phyloP scores from a whole-genome alignment of 2,113 vertebrate species.

The Tautogolabrus adspersus region DNA sequence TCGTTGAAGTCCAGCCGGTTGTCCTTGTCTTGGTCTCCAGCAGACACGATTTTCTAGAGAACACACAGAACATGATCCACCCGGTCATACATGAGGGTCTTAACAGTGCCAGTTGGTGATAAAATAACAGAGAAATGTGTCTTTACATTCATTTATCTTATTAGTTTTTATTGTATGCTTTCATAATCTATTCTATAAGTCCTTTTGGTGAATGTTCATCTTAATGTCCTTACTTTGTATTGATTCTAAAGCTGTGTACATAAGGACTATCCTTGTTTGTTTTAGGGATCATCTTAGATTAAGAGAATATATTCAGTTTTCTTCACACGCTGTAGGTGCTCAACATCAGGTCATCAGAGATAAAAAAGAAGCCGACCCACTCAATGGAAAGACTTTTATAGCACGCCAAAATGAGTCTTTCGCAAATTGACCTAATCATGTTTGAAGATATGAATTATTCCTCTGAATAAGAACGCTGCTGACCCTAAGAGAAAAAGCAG shows the following conservation, averaged over 20 bases:
- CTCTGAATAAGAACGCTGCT: too few species aligned
- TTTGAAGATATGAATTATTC: too few species aligned
- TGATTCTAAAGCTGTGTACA: not conserved
- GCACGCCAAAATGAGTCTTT: too few species aligned
- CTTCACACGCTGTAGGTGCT: not conserved
- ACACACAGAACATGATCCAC: conserved; percentile 7
- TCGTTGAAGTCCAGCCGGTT: conserved; percentile 90
- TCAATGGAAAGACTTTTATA: not conserved
- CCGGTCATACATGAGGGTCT: conserved; percentile 3
- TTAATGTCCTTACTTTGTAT: not conserved
- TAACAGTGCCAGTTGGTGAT: not conserved
- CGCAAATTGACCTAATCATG: too few species aligned
- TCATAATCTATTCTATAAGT: not conserved
- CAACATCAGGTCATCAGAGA: too few species aligned
- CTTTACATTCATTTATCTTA: not conserved
- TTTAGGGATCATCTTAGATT: not conserved
- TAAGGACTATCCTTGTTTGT: not conserved
- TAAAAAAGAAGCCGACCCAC: too few species aligned
- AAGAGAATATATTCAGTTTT: not conserved
- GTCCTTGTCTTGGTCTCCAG: conserved; percentile 90
- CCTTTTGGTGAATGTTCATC: not conserved
- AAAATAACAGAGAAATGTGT: not conserved
- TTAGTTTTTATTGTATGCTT: not conserved
- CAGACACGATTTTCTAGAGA: conserved; percentile 90
- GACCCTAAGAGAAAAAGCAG: too few species aligned